phyloP scores from a whole-genome alignment of 1,140 invertebrate species.

The Drosophila busckii region DNA sequence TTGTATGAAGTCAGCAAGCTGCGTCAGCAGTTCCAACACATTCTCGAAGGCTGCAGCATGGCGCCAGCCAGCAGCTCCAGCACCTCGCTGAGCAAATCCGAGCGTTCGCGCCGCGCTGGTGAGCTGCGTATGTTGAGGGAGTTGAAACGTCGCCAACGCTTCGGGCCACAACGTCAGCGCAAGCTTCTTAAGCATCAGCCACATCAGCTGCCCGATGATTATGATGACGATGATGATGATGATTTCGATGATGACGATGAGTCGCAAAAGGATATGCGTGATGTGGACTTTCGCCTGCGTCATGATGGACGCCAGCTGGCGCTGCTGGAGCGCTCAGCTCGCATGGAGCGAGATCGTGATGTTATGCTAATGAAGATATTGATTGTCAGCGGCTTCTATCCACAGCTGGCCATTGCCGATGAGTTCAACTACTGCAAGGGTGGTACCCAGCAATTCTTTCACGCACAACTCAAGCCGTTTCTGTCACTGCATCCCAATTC shows the following conservation, averaged over 20 bases:
- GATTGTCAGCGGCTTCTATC: constrained; percentile 94
- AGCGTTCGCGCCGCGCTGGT: constrained; percentile 89
- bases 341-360: constrained; percentile 88
- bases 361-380: constrained; percentile 94
- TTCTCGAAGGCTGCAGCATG: constrained; percentile 88
- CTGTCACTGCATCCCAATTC: constrained; percentile 94
- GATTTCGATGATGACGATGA: constrained; percentile 81
- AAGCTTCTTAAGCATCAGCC: constrained; percentile 84
- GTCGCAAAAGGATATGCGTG: constrained; percentile 87
- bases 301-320: constrained; percentile 86
- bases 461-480: constrained; percentile 94
- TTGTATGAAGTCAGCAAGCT: constrained; percentile 98
- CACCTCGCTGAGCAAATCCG: constrained; percentile 85
- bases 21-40: constrained; percentile 91
- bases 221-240: constrained; percentile 74
- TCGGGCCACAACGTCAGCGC: constrained; percentile 83
- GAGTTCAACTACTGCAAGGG: constrained; percentile 94
- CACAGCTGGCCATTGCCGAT: constrained; percentile 94
- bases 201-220: constrained; percentile 49
- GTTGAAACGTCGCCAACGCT: constrained; percentile 85
- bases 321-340: constrained; percentile 68
- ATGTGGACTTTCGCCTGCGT: constrained; percentile 93
- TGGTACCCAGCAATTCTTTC: constrained; percentile 93
- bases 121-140: constrained; percentile 92
- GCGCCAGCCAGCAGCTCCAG: constrained; percentile 50